These are phyloP conservation scores for Zaprionus obscuricornis DNA, from an alignment of 2,888 invertebrate genomes.

Conservation along the genomic window DNA sequence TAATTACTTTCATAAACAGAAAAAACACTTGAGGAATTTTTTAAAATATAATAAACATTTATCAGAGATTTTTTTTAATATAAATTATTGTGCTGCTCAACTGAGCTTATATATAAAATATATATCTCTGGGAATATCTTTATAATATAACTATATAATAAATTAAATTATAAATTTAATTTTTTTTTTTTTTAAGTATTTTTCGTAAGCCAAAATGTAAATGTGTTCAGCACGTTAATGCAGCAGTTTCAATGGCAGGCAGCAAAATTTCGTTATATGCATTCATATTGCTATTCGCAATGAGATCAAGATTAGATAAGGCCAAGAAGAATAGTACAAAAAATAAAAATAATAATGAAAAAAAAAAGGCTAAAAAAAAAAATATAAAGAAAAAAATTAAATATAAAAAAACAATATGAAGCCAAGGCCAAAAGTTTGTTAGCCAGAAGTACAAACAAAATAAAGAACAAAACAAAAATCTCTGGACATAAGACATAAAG, in stretches of 20 bases:
- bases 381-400: slow-evolving; percentile 7
- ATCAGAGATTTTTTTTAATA: too few species aligned
- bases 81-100: too few species aligned
- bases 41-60: too few species aligned
- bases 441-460: slow-evolving; percentile 47
- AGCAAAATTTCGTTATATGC: slow-evolving; percentile 14
- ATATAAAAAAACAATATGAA: slow-evolving; percentile 6
- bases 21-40: too few species aligned
- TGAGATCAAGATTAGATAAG: slow-evolving; percentile 45
- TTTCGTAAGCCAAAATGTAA: slow-evolving; percentile 23
- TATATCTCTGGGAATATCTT: too few species aligned
- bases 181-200: too few species aligned
- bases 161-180: too few species aligned
- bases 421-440: slow-evolving; percentile 59
- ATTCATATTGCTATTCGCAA: slow-evolving; percentile 11
- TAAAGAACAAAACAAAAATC: slow-evolving; percentile 22
- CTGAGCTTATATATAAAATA: too few species aligned
- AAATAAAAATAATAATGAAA: background rate
- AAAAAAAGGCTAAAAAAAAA: slow-evolving; percentile 22
- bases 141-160: too few species aligned
- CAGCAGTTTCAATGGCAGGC: slow-evolving; percentile 21
- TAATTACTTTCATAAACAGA: too few species aligned
- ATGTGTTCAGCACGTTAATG: slow-evolving; percentile 16
- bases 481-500: slow-evolving; percentile 1
- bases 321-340: slow-evolving; percentile 30